Base-by-base conservation (phyloP, 1,140 invertebrate species). In the Pachypeltis micranthus region DNA sequence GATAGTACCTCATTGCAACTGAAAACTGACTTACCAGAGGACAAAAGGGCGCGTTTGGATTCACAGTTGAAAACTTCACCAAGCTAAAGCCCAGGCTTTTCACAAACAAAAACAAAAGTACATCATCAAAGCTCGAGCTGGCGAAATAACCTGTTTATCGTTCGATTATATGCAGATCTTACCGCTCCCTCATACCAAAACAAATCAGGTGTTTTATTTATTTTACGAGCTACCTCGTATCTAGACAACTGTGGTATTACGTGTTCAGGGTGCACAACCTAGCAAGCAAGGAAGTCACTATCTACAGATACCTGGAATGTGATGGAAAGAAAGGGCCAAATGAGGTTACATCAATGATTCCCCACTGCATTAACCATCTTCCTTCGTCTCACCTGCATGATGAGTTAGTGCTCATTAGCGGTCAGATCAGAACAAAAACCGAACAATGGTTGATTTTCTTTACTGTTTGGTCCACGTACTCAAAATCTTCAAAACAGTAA, bases 251-350 rank as follows among this genome's bases (percentile, higher is more conserved):
- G 24, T 58, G 55, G 55, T 26, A 58, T 19, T 58, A 58, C 28
- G 55, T 58, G 10, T 58, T 58, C 28, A 26, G 55, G 19, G 55
- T 58, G 19, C 55, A 58, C 25, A 26, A 58, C 28, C 28, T 58
- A 26, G 55, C 10, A 10, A 58, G 23, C 24, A 26, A 19, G 4
- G 28, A 58, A 27, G 55, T 58, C 25, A 25, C 25, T 25, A 58
- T 58, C 3, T 58, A 58, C 24, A 58, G 55, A 26, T 58, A 58
- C 28, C 28, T 58, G 55, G 55, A 26, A 58, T 25, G 28, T 58
- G 25, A 58, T 21, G 55, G 55, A 7, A 58, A 58, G 55, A 58
- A 58, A n/a, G 55, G 55, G 10, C 55, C 55, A 21, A 58, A 7
- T 19, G 55, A 58, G 55, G 55, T 58, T 24, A 12, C 28, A 58